Evolutionary conservation across 2,797 vertebrate genomes (phyloP), one percentile per base, ranked within the genome.

Genomic region (Catharus ustulatus): DNA sequence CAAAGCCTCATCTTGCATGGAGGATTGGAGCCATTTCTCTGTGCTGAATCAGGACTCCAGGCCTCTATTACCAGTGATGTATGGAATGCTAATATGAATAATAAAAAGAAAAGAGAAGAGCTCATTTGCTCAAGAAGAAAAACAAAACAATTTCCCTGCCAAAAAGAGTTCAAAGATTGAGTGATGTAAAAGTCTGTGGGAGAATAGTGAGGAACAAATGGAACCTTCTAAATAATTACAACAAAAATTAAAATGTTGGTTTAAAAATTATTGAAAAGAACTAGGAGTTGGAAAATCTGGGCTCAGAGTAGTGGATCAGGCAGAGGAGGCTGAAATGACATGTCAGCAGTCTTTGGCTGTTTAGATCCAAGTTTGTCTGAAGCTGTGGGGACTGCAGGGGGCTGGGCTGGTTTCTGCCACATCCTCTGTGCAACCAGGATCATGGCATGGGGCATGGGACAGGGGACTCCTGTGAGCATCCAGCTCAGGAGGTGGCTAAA

Each of bases 381-480:
- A 63, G 30, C 46, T 48, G 34, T 0, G 3, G 29, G 20, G 13
- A 13, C 19, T 58, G 24, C 23, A 64, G 64, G 15, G 13, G 38
- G 18, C 38, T 67, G n/a, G 34, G 9, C 14, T 40, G 26, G 32
- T 23, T 88, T 58, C 62, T 92, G 55, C 36, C 58, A 54, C 62
- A 51, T 51, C 5, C 36, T 29, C 52, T 51, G 2, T 58, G 46
- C 0, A 1, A 4, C 19, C 13, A 1, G 40, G 46, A 26, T 5
- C 1, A 1, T 21, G 24, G 19, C n/a, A 29, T 27, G 52, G 52
- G 18, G 6, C 22, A 26, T 2, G 3, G 13, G 15, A 5, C 5
- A 6, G 0, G 0, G 36, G 55, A 9, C 6, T 36, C 5, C 5
- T 0, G 2, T 58, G 24, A 69, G 12, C 2, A 1, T 71, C 10